These are phyloP conservation scores for Stomorhina lunata DNA, from an alignment of 2,888 invertebrate species.

Conservation along the genomic window DNA sequence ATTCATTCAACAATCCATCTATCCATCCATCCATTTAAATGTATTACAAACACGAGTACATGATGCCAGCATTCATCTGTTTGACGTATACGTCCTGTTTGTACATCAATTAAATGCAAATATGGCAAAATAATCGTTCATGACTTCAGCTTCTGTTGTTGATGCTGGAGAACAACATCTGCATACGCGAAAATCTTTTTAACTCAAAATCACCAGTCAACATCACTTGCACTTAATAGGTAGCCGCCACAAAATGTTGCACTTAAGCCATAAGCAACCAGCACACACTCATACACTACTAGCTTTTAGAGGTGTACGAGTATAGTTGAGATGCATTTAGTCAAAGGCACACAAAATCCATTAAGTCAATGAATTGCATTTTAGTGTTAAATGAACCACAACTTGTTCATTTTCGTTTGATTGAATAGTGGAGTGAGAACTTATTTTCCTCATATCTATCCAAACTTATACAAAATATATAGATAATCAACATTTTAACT, in stretches of 20 bases:
- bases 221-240: constrained; percentile 60
- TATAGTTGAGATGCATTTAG: constrained; percentile 47
- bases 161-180: constrained; percentile 56
- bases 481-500: constrained; percentile 12
- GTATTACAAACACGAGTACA: constrained; percentile 7
- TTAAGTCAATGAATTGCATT: constrained; percentile 59
- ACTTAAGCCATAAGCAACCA: constrained; percentile 19
- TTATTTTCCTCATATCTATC: neutral
- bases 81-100: constrained; percentile 65
- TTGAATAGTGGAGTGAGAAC: constrained; percentile 9
- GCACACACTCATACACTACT: neutral
- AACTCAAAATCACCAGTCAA: constrained; percentile 40
- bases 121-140: constrained; percentile 70
- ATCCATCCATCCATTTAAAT: constrained; percentile 26
- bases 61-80: constrained; percentile 35
- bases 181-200: constrained; percentile 54
- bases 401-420: constrained; percentile 31
- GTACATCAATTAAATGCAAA: constrained; percentile 73
- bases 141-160: constrained; percentile 68
- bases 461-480: neutral
- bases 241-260: constrained; percentile 56
- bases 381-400: constrained; percentile 49
- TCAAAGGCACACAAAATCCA: constrained; percentile 45
- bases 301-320: constrained; percentile 2
- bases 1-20: constrained; percentile 5